Evolutionary conservation across 2,888 invertebrate genomes (phyloP), one percentile per base, ranked within the genome.

Genomic region (Dimorphilus gyrociliatus): DNA sequence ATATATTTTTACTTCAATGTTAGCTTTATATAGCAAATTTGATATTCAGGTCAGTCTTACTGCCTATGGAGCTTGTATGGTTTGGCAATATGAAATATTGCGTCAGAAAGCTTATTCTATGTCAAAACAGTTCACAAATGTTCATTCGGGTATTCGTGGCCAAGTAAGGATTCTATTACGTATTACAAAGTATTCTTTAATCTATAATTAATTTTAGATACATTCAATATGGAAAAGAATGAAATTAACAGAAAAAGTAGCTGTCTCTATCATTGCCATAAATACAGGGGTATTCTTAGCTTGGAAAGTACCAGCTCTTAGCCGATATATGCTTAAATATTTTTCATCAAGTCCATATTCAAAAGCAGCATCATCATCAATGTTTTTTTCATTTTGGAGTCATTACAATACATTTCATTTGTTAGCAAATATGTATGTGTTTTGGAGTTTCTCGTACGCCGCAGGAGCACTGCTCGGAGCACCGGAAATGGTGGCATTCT

Each of bases 321-420:
- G 76, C 34, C 70, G 71, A 2, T 60, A 69, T 13, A 84, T 90
- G 84, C 55, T 77, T 27, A 75, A 72, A 53, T 85, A 81, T 64
- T 90, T 90, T 64, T 75, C 76, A 50, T 76, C 79, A 31, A 77
- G 77, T 63, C 82, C 85, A 23, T 72, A 73, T 14, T 73, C 77
- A 81, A 78, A 69, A 52, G 70, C 71, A 40, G 66, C 75, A 28
- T 84, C 81, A 58, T 70, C 76, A 64, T 84, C 92, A 3, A 85
- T 92, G 85, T 55, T 90, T 29, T 65, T 90, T 3, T 85, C 85
- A n/a, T 79, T 80, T 19, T 94, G 94, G 64, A 92, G 90, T 50
- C 94, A 94, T 60, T 77, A 78, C 51, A 80, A 80, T 1, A 62
- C 74, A 21, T 65, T 84, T 40, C 94, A 94, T 66, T 70, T 92